Conservation (phyloP, 2,113 vertebrate species). For the Sarotherodon lohbergeri region DNA sequence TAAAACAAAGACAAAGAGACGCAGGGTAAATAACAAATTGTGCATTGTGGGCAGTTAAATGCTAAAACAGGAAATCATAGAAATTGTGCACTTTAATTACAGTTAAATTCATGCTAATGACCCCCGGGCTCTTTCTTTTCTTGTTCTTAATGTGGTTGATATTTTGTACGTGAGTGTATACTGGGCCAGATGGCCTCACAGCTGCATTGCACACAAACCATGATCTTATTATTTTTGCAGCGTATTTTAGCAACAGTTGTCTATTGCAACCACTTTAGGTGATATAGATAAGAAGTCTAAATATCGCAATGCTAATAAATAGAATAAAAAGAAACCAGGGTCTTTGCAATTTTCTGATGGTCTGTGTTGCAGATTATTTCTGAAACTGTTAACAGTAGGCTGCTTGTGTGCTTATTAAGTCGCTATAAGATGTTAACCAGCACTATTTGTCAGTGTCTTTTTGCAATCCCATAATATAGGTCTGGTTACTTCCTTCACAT, state of each 20-base stretch:
- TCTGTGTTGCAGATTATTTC: background rate
- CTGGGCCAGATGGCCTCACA: background rate
- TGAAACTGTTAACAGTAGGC: background rate
- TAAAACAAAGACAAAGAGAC: background rate
- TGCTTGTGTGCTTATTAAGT: background rate
- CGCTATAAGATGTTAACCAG: background rate
- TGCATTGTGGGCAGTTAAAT: background rate
- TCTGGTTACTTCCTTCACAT: background rate
- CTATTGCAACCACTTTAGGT: background rate
- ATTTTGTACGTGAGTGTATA: background rate
- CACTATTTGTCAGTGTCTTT: background rate
- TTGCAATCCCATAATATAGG: background rate
- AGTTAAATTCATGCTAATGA: background rate
- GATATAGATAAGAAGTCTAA: background rate
- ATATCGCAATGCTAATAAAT: background rate
- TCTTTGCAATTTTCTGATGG: background rate
- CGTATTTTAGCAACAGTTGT: background rate
- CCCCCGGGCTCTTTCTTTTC: fast-evolving
- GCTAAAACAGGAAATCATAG: background rate
- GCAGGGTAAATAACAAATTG: background rate
- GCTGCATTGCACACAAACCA: background rate
- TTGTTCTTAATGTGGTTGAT: background rate
- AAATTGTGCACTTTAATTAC: background rate
- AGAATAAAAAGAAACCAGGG: background rate
- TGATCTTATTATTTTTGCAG: background rate